Percentiles rank a stretch among this genome's conserved stretches.
Evolutionary conservation across 1,140 invertebrate species (phyloP).

Genomic region (Brachionus paranguensis): DNA sequence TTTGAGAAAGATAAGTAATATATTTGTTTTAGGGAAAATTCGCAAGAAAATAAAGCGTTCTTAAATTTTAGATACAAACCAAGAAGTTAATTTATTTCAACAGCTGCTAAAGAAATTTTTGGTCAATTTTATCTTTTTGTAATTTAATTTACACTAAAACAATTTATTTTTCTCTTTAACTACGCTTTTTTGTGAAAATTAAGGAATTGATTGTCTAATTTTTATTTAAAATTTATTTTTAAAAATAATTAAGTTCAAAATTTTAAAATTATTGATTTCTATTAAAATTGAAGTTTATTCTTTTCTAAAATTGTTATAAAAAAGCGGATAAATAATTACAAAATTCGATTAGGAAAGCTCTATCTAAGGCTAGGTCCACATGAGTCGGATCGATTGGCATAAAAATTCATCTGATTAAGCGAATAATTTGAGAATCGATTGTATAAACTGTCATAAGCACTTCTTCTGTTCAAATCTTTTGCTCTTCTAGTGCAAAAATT

Average conservation of each 20-base stretch:
- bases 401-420: background rate
- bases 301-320: background rate
- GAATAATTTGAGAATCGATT: slow-evolving; percentile 22
- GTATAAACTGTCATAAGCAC: slow-evolving; percentile 12
- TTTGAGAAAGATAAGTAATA: background rate
- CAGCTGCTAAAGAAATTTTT: background rate
- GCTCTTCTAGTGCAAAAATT: background rate
- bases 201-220: background rate
- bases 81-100: background rate
- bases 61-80: background rate
- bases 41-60: background rate
- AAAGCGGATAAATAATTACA: background rate
- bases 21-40: background rate
- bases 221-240: background rate
- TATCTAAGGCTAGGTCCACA: slow-evolving; percentile 18
- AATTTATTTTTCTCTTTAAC: background rate
- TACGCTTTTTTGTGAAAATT: background rate
- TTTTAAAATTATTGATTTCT: background rate
- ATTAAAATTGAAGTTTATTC: background rate
- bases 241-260: background rate
- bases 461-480: background rate
- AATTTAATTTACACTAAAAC: too few species aligned
- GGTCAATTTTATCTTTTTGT: background rate
- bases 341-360: background rate
- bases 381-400: slow-evolving; percentile 8